Conservation (phyloP, 2,888 invertebrate species). For the Malthinus seriepunctatus region DNA sequence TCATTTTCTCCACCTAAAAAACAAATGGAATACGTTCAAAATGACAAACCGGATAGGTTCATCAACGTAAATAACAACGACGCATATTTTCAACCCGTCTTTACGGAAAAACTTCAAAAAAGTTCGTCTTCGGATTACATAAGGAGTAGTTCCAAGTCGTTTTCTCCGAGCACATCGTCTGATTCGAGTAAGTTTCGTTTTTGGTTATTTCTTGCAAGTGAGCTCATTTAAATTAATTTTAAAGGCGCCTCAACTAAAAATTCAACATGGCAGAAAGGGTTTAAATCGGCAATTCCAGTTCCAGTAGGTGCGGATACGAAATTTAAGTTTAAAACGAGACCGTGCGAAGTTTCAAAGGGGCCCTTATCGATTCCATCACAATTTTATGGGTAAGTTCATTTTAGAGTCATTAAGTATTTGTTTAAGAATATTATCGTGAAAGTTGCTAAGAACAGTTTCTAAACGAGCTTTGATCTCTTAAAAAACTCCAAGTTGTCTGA, state of each 20-base stretch:
- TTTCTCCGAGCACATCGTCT: conserved; percentile 36
- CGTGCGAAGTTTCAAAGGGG: conserved; percentile 12
- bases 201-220: background rate
- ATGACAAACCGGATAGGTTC: conserved; percentile 15
- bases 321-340: conserved; percentile 32
- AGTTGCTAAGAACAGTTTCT: no score
- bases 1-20: conserved; percentile 49
- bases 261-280: conserved; percentile 36
- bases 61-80: conserved; percentile 24
- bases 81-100: conserved; percentile 4
- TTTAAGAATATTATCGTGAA: no score
- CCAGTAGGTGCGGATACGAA: conserved; percentile 43
- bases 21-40: conserved; percentile 9
- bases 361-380: conserved; percentile 19
- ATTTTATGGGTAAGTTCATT: conserved; percentile 17
- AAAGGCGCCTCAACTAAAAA: conserved; percentile 14
- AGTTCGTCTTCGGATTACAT: conserved; percentile 51
- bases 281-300: conserved; percentile 52
- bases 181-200: conserved; percentile 29
- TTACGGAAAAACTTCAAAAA: conserved; percentile 39
- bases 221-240: background rate
- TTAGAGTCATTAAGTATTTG: no score
- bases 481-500: no score
- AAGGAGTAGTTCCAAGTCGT: conserved; percentile 21
- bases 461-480: no score